A percentile compares a stretch with the other conserved stretches of the same genome.
phyloP scores from a whole-genome alignment of 2,888 invertebrate genomes.

The Mycalesis mineus region DNA sequence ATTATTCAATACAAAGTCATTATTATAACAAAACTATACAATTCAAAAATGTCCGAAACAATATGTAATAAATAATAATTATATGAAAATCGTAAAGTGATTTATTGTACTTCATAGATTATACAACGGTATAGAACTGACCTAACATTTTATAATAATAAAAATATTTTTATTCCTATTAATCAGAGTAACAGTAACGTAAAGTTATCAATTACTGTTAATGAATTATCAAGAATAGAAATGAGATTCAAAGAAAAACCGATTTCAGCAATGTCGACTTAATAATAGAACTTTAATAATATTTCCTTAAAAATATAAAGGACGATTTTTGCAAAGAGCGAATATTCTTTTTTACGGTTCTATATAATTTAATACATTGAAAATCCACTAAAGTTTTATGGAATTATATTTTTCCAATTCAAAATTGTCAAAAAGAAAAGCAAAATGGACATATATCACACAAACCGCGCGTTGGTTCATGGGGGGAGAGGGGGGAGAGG shows the following conservation, averaged over 20 bases:
- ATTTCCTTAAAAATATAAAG: too few species aligned
- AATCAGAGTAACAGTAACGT: not conserved
- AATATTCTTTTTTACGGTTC: too few species aligned
- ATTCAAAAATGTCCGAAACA: not conserved
- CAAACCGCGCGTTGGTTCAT: too few species aligned
- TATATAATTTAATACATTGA: too few species aligned
- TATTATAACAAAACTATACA: not conserved
- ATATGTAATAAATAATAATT: not conserved
- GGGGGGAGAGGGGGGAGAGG: too few species aligned
- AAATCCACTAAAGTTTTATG: too few species aligned
- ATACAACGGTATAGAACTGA: not conserved
- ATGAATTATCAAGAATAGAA: not conserved
- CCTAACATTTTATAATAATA: not conserved
- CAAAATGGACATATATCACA: too few species aligned
- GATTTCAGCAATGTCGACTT: not conserved
- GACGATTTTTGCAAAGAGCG: too few species aligned
- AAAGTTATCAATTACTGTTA: not conserved
- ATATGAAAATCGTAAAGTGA: not conserved
- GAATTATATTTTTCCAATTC: too few species aligned
- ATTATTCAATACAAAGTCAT: not conserved
- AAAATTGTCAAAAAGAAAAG: too few species aligned
- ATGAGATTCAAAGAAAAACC: not conserved
- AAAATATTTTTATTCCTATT: not conserved
- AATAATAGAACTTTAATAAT: too few species aligned
- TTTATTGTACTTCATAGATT: not conserved